Evolutionary conservation across 2,888 invertebrate genomes (phyloP), one percentile per base, ranked within the genome.

Genomic region (Litoditis marina): DNA sequence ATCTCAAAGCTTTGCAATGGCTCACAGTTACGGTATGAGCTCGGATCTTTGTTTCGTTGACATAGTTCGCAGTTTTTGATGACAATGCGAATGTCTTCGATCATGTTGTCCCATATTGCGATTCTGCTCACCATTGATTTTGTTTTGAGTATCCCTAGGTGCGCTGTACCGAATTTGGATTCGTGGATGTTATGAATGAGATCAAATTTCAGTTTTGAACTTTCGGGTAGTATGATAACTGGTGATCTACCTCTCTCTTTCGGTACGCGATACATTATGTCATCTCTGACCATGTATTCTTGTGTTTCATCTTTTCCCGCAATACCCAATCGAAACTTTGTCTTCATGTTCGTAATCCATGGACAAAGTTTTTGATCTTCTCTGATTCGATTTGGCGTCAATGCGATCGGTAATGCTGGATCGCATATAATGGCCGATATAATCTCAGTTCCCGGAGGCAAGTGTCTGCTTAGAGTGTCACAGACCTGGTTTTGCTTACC

Each of bases 401-500:
- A n/a, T n/a, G n/a, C n/a, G n/a, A n/a, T n/a, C n/a, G n/a, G n/a
- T n/a, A n/a, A n/a, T n/a, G n/a, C n/a, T n/a, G n/a, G n/a, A n/a
- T n/a, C n/a, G n/a, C n/a, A n/a, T n/a, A n/a, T n/a, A n/a, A n/a
- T n/a, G n/a, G n/a, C n/a, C n/a, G n/a, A n/a, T n/a, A n/a, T n/a
- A n/a, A n/a, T n/a, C n/a, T 39, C 39, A 3, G 16, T 16, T 3
- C 51, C 36, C 5, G 59, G 50, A 2, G n/a, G n/a, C n/a, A 51
- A 27, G 28, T 34, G 27, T 39, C 60, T 11, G 11, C 55, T 55
- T 5, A 66, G 55, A 6, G 51, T 36, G 32, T 66, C 63, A 22
- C 47, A 31, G n/a, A 66, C 44, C 0, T 19, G 34, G 28, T 66
- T 66, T 8, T 31, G 11, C n/a, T 56, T 54, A 13, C 66, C 66